Base-by-base conservation (phyloP, 2,888 invertebrate genomes). In the Melieria picta region DNA sequence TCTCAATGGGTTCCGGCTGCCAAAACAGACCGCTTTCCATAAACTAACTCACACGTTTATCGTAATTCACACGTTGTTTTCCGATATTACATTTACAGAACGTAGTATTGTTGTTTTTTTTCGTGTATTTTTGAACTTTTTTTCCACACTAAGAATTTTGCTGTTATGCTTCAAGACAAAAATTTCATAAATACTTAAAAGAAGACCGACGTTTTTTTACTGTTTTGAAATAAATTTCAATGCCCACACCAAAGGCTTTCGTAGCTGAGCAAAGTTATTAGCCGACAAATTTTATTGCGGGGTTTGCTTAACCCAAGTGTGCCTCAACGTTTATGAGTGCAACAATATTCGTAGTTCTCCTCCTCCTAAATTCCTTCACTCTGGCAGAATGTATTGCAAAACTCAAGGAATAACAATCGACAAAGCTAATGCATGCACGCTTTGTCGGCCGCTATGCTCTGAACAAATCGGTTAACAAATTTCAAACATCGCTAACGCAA, bases 221-320 rank as follows among this genome's bases (percentile, higher is more conserved):
- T 55, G 55, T 65, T 70, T 60, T 58, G n/a, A 65, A 16, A 47
- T 60, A 71, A 64, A 69, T 64, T 43, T 57, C 70, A 70, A 70
- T 57, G 10, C 43, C 16, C 43, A 46, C 16, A 47, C 5, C 45
- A 30, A 9, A n/a, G n/a, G 45, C 7, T 30, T 30, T 58, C 42
- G 11, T 7, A 10, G 7, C 5, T 4, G 42, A 11, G 3, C 57
- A 1, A 30, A 30, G 30, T 30, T 30, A 30, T 30, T 30, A 30
- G 2, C 30, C 30, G 30, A 3, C 2, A 30, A 30, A 30, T 30
- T 30, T 2, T 30, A 30, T 30, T 30, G 30, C 30, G 30, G 30
- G 30, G 1, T 30, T 30, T 30, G 30, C 30, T 30, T 30, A 30
- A 30, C 30, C 30, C 30, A 30, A 30, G 30, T 30, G 3, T 3